A percentile compares a stretch with the other conserved stretches of the same genome.
Evolutionary conservation across 1,140 invertebrate species (phyloP).

Genomic region (Bombus impatiens): DNA sequence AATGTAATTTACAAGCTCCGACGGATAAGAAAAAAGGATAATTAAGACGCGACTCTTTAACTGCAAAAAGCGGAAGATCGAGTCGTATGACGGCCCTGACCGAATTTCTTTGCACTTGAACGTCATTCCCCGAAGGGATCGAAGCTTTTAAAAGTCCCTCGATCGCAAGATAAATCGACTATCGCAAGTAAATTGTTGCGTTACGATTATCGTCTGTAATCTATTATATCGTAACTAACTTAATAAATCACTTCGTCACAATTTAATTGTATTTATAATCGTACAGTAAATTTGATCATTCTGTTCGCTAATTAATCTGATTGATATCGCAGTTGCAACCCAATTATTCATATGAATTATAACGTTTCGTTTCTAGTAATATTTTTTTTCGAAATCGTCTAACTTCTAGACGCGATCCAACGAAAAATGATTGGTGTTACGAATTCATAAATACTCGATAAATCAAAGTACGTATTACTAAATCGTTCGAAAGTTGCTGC

Average conservation of each 20-base stretch:
- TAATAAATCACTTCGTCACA: too few species aligned
- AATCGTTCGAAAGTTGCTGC: neutral
- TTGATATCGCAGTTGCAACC: neutral
- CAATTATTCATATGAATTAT: neutral
- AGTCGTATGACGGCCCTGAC: conserved; percentile 57
- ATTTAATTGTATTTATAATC: neutral
- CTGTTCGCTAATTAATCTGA: neutral
- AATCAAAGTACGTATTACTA: neutral
- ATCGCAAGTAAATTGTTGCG: too few species aligned
- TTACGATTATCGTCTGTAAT: neutral
- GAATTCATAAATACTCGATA: neutral
- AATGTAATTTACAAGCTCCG: conserved; percentile 53
- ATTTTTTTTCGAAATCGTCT: neutral
- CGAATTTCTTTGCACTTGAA: conserved; percentile 54
- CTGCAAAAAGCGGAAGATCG: conserved; percentile 52
- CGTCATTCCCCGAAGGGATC: neutral
- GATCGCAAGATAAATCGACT: too few species aligned
- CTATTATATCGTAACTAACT: neutral
- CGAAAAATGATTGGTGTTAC: neutral
- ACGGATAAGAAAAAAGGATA: conserved; percentile 37
- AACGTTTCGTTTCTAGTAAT: neutral
- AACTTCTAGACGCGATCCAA: neutral
- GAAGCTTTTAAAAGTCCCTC: neutral
- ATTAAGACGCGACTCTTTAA: conserved; percentile 52
- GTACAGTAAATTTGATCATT: neutral